Conservation (phyloP, 2,113 vertebrate species). For the Chlamydotis undulata region DNA sequence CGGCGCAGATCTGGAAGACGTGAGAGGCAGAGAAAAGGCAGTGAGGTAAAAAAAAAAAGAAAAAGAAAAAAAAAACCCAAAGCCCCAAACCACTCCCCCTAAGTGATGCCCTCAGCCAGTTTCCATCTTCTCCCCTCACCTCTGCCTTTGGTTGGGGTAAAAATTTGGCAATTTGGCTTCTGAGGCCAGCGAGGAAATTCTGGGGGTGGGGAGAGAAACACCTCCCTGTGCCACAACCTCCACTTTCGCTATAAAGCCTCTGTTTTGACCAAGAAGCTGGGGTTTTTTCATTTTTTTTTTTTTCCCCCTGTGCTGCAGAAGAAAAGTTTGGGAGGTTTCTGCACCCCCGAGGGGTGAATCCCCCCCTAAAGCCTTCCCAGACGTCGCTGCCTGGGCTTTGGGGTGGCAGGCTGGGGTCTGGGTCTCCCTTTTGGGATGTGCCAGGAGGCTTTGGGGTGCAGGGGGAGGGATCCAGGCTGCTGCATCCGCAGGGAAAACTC, state of each 20-base stretch:
- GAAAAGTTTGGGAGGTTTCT: neutral
- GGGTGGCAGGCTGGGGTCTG: fast-evolving
- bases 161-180: neutral
- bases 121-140: neutral
- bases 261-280: neutral
- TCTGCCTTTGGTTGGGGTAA: neutral
- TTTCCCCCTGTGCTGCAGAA: neutral
- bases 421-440: neutral
- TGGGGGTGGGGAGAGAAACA: neutral
- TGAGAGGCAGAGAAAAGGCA: neutral
- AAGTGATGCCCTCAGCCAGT: neutral
- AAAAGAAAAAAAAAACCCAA: neutral
- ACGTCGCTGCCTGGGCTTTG: neutral
- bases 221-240: neutral
- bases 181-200: fast-evolving
- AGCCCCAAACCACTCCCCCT: neutral
- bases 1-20: slow-evolving; percentile 90
- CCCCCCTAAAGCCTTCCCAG: neutral
- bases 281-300: neutral
- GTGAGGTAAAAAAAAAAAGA: neutral
- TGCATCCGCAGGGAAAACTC: neutral
- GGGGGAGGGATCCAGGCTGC: neutral
- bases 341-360: neutral
- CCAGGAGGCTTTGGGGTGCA: neutral
- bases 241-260: neutral